Evolutionary conservation across 2,113 vertebrate species (phyloP).

Genomic region (Cryptoleucopteryx plumbea): DNA sequence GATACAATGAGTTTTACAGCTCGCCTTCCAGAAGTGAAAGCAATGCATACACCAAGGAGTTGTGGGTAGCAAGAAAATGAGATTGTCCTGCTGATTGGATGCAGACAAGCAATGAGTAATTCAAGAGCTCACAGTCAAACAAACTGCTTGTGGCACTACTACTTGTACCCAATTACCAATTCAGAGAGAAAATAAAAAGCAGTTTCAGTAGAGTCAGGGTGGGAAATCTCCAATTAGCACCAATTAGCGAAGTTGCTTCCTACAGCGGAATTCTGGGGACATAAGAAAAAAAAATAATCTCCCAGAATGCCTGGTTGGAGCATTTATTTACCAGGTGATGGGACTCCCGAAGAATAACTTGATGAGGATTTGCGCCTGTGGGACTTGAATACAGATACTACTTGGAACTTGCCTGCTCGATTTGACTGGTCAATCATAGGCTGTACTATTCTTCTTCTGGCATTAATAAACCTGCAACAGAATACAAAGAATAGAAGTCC

Average conservation of each 20-base stretch:
- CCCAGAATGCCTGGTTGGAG: conserved; percentile 75
- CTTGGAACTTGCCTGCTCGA: conserved; percentile 96
- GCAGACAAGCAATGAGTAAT: conserved; percentile 76
- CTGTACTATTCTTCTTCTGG: conserved; percentile 99
- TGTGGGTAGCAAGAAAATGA: conserved; percentile 74
- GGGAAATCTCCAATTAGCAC: conserved; percentile 96
- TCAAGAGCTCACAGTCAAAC: conserved; percentile 77
- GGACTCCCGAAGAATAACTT: conserved; percentile 71
- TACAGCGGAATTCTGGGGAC: conserved; percentile 80
- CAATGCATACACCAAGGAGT: conserved; percentile 68
- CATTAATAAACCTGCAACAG: conserved; percentile 97
- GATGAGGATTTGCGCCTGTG: conserved; percentile 72
- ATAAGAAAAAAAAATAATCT: conserved; percentile 69
- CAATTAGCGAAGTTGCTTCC: conserved; percentile 88
- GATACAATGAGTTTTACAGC: conserved; percentile 73
- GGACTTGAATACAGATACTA: conserved; percentile 66
- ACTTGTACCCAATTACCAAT: conserved; percentile 91
- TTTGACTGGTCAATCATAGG: conserved; percentile 99
- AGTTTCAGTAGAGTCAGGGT: conserved; percentile 86
- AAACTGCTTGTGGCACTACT: conserved; percentile 82
- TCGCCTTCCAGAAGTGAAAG: conserved; percentile 68
- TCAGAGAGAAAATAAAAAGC: conserved; percentile 88
- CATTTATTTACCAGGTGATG: conserved; percentile 76
- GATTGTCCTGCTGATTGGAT: conserved; percentile 73
- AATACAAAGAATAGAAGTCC: conserved; percentile 68